phyloP scores from a whole-genome alignment of 2,113 vertebrate species.

The Ptilorrhoa leucosticta region DNA sequence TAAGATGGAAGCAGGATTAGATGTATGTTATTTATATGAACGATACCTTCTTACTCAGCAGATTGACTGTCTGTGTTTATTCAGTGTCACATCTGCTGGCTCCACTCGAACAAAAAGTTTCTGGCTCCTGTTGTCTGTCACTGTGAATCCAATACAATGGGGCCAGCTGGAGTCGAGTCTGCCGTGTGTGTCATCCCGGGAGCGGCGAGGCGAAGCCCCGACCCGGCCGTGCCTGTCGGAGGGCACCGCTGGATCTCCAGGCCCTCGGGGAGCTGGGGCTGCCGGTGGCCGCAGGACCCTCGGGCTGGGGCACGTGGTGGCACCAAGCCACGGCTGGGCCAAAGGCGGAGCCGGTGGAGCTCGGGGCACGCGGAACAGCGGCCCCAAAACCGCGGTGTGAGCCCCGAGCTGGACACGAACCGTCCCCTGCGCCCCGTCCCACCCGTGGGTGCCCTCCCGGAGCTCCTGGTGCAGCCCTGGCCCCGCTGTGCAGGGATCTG shows the following conservation, averaged over 20 bases:
- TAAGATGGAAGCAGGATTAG: conserved; percentile 50
- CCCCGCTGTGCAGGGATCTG: neutral
- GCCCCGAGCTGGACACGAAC: rapidly evolving
- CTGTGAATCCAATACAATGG: conserved; percentile 56
- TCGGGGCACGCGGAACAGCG: rapidly evolving
- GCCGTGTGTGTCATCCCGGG: neutral
- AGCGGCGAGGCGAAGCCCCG: neutral
- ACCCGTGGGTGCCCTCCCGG: rapidly evolving
- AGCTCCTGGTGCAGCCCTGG: neutral
- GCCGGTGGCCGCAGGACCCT: neutral
- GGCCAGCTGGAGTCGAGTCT: conserved; percentile 61
- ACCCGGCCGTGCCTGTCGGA: neutral
- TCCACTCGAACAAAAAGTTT: conserved; percentile 58
- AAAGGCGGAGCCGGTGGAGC: rapidly evolving
- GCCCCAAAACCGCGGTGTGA: rapidly evolving
- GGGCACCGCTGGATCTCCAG: neutral
- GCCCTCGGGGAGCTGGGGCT: rapidly evolving
- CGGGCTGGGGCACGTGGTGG: rapidly evolving
- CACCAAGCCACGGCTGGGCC: rapidly evolving
- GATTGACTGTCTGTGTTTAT: conserved; percentile 66
- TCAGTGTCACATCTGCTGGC: conserved; percentile 63
- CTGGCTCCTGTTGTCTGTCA: conserved; percentile 59
- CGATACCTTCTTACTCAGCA: conserved; percentile 63
- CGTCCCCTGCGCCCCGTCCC: rapidly evolving
- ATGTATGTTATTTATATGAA: conserved; percentile 65